These are phyloP conservation scores for Allobates femoralis DNA, from an alignment of 2,797 vertebrate species.

Conservation along the genomic window DNA sequence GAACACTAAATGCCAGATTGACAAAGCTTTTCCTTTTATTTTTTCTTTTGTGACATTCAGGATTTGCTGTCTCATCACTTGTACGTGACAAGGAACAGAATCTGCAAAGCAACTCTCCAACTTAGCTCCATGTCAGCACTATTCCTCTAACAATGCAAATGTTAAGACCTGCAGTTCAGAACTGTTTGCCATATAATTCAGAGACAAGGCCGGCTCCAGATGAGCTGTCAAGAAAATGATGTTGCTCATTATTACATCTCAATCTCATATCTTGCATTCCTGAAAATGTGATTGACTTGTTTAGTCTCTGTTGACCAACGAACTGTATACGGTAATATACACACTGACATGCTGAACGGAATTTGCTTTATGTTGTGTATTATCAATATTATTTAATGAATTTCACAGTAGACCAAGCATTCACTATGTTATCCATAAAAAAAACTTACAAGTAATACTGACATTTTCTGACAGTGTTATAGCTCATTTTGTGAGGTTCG, in stretches of 20 bases:
- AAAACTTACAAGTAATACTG: neutral
- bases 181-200: constrained; percentile 29
- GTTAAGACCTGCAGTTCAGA: constrained; percentile 25
- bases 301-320: neutral
- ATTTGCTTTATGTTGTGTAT: neutral
- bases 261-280: constrained; percentile 13
- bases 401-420: neutral
- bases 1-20: constrained; percentile 62
- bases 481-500: too few relatives aligned
- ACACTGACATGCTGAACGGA: neutral
- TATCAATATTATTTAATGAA: neutral
- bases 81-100: constrained; percentile 47
- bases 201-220: constrained; percentile 5
- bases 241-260: constrained; percentile 34
- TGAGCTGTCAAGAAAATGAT: constrained; percentile 39
- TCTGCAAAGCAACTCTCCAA: constrained; percentile 51
- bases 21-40: constrained; percentile 57
- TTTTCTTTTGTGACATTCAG: constrained; percentile 58
- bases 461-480: neutral
- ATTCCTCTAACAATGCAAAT: constrained; percentile 33
- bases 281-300: neutral
- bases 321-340: neutral
- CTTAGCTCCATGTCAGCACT: constrained; percentile 46
- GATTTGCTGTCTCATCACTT: constrained; percentile 62
- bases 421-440: neutral